phyloP scores from a whole-genome alignment of 2,888 invertebrate species.

The Pocota personata region DNA sequence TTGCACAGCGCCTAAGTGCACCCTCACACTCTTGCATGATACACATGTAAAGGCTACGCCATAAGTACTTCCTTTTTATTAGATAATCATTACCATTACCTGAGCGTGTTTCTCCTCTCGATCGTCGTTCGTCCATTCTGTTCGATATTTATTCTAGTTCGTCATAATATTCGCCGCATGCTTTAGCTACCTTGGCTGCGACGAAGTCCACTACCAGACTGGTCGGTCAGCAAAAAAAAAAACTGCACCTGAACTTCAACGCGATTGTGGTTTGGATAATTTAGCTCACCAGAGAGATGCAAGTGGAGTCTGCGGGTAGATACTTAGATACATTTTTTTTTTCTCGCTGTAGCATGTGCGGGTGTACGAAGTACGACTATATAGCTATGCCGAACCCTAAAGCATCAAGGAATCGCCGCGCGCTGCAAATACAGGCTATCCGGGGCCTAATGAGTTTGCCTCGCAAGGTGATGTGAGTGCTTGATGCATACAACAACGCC shows the following conservation, averaged over 20 bases:
- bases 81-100: slow-evolving; percentile 70
- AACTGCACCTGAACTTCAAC: slow-evolving; percentile 69
- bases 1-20: slow-evolving; percentile 53
- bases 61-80: slow-evolving; percentile 61
- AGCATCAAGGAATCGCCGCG: slow-evolving; percentile 66
- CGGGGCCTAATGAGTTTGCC: slow-evolving; percentile 68
- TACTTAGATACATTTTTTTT: slow-evolving; percentile 27
- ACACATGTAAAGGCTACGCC: slow-evolving; percentile 1
- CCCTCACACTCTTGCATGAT: slow-evolving; percentile 6
- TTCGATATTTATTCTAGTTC: slow-evolving; percentile 61
- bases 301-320: slow-evolving; percentile 7
- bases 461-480: slow-evolving; percentile 48
- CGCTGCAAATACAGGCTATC: slow-evolving; percentile 12
- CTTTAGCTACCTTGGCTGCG: slow-evolving; percentile 45
- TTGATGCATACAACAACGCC: slow-evolving; percentile 36
- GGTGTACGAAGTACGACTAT: too few species aligned
- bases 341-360: slow-evolving; percentile 40
- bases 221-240: slow-evolving; percentile 40
- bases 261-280: slow-evolving; percentile 56
- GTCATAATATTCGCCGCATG: slow-evolving; percentile 51
- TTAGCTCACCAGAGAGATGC: slow-evolving; percentile 2
- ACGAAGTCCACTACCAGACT: slow-evolving; percentile 52
- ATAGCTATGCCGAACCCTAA: slow-evolving; percentile 18
- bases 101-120: slow-evolving; percentile 39
- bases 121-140: slow-evolving; percentile 19